Evolutionary conservation across 2,888 invertebrate genomes (phyloP).

Genomic region (Pammene aurita): DNA sequence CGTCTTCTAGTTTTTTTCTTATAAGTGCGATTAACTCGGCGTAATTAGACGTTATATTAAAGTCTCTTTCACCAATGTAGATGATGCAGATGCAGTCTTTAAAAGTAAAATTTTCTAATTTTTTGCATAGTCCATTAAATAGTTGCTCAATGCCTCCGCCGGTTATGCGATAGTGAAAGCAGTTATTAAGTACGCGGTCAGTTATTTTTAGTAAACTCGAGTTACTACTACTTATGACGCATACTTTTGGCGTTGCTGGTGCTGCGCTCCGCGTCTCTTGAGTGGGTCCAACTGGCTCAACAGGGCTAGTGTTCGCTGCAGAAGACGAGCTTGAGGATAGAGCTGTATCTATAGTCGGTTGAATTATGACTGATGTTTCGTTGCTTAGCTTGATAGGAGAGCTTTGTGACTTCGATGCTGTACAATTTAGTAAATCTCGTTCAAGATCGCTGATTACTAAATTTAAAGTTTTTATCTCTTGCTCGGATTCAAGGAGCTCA

Average conservation of each 20-base stretch:
- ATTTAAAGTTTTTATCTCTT: not conserved
- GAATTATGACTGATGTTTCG: not conserved
- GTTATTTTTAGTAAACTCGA: not conserved
- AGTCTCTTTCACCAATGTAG: constrained; percentile 10
- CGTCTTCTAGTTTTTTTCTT: not conserved
- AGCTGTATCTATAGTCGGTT: not conserved
- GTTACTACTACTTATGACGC: not conserved
- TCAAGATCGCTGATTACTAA: not conserved
- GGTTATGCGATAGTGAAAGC: constrained; percentile 3
- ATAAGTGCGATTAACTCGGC: not conserved
- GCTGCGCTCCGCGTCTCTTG: not conserved
- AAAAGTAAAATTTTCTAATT: not conserved
- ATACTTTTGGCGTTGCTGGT: not conserved
- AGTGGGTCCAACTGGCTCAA: not conserved
- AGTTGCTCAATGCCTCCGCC: constrained; percentile 3
- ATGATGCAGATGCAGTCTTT: constrained; percentile 7
- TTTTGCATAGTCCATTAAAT: not conserved
- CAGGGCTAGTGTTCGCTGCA: not conserved
- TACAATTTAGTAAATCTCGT: not conserved
- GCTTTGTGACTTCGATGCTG: not conserved
- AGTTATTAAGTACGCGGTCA: not conserved
- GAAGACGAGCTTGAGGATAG: not conserved
- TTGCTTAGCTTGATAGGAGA: not conserved
- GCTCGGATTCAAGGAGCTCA: constrained; percentile 2
- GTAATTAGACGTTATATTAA: not conserved